Percentiles rank a stretch among this genome's conserved stretches.
Evolutionary conservation across 2,888 invertebrate species (phyloP).

Genomic region (Mechanitis mazaeus): DNA sequence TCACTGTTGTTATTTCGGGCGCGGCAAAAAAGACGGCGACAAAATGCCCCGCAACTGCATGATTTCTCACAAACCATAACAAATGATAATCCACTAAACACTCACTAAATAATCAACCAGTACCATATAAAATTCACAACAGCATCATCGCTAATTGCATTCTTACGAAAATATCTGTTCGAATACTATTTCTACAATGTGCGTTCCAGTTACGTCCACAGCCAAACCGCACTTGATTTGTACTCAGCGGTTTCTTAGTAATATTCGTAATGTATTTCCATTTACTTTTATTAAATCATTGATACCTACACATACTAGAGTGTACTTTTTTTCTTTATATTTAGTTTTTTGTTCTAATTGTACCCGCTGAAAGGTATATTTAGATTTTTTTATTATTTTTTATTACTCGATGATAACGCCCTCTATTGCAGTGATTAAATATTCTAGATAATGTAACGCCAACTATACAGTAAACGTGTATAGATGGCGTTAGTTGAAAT

Average conservation of each 20-base stretch:
- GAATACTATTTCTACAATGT: constrained; percentile 32
- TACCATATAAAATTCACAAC: constrained; percentile 32
- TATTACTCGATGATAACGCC: too few species aligned
- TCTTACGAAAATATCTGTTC: constrained; percentile 54
- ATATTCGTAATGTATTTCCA: too few species aligned
- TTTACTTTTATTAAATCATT: too few species aligned
- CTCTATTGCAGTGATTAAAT: too few species aligned
- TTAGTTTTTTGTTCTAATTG: too few species aligned
- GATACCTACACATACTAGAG: too few species aligned
- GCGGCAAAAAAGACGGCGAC: constrained; percentile 61
- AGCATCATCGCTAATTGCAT: constrained; percentile 37
- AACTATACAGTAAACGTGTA: too few species aligned
- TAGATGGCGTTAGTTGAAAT: too few species aligned
- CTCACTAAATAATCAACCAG: constrained; percentile 26
- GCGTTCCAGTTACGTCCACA: constrained; percentile 31
- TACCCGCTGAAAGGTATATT: too few species aligned
- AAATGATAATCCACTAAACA: neutral
- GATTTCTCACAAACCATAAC: constrained; percentile 23
- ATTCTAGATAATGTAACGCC: too few species aligned
- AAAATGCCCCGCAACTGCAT: constrained; percentile 59
- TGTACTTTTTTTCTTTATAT: too few species aligned
- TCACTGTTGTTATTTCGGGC: constrained; percentile 39
- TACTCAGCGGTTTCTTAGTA: neutral
- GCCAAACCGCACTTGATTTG: constrained; percentile 24
- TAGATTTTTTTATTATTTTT: too few species aligned